A percentile compares a stretch with the other conserved stretches of the same genome.
These are phyloP conservation scores for Periophthalmodon schlosseri DNA, from an alignment of 2,113 vertebrate genomes.

Conservation along the genomic window DNA sequence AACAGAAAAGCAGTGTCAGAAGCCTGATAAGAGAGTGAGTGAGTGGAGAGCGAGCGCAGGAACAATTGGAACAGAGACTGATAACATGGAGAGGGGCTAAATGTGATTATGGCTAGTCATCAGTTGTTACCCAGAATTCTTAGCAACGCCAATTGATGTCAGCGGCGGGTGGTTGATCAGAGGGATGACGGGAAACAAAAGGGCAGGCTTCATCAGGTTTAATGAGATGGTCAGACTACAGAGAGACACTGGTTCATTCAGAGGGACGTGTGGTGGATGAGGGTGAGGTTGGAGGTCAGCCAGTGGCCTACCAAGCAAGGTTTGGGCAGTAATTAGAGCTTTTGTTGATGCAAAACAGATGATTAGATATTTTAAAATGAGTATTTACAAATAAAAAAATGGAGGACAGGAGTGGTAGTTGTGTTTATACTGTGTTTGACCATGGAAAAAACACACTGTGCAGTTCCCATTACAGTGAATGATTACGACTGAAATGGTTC, in stretches of 20 bases:
- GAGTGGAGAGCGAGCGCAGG: constrained; percentile 45
- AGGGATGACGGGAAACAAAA: constrained; percentile 12
- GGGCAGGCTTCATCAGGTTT: background rate
- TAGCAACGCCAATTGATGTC: constrained; percentile 19
- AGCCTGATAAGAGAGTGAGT: constrained; percentile 71
- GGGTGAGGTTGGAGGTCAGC: background rate
- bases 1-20: constrained; percentile 67
- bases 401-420: background rate
- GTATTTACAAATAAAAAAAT: background rate
- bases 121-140: constrained; percentile 24
- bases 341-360: background rate
- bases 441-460: background rate
- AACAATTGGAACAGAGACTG: constrained; percentile 46
- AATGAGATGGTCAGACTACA: constrained; percentile 11
- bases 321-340: background rate
- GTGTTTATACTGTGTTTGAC: background rate
- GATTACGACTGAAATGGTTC: background rate
- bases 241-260: background rate
- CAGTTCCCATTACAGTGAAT: background rate
- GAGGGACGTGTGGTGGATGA: background rate
- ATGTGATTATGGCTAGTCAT: constrained; percentile 60
- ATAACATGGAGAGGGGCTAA: constrained; percentile 48
- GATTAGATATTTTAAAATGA: background rate
- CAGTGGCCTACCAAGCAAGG: background rate
- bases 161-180: constrained; percentile 36